Percentiles rank a stretch among this genome's conserved stretches.
phyloP scores from a whole-genome alignment of 2,888 invertebrate species.

The Caenorhabditis afra region DNA sequence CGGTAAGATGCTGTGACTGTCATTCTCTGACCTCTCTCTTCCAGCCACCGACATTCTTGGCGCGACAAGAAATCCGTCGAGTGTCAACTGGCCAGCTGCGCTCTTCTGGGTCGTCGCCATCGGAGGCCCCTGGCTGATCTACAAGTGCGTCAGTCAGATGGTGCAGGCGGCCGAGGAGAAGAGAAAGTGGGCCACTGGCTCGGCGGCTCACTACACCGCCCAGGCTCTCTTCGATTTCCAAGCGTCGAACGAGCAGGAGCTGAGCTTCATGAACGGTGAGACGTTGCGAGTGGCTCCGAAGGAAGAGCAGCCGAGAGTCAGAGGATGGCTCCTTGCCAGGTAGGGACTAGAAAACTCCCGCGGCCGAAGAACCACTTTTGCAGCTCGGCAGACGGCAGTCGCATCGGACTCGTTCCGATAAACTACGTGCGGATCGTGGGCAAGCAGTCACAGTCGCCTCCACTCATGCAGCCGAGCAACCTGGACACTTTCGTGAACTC shows the following conservation, averaged over 20 bases:
- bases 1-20: slow-evolving; percentile 44
- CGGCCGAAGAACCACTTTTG: slow-evolving; percentile 10
- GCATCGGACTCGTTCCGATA: slow-evolving; percentile 83
- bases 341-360: slow-evolving; percentile 28
- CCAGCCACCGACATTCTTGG: slow-evolving; percentile 69
- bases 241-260: slow-evolving; percentile 85
- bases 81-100: slow-evolving; percentile 88
- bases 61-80: slow-evolving; percentile 42
- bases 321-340: slow-evolving; percentile 83
- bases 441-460: slow-evolving; percentile 70
- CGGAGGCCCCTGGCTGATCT: slow-evolving; percentile 93
- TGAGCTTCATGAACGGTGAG: slow-evolving; percentile 88
- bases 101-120: slow-evolving; percentile 92
- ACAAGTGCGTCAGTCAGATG: slow-evolving; percentile 86
- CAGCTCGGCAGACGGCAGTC: slow-evolving; percentile 82
- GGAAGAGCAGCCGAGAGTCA: slow-evolving; percentile 86
- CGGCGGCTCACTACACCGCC: slow-evolving; percentile 82
- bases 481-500: slow-evolving; percentile 43
- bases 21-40: not conserved
- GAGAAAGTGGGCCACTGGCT: slow-evolving; percentile 82
- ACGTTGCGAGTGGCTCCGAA: slow-evolving; percentile 88
- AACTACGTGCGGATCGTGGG: slow-evolving; percentile 83
- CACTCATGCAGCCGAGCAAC: slow-evolving; percentile 49
- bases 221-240: slow-evolving; percentile 88
- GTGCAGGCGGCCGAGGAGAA: slow-evolving; percentile 76